These are phyloP conservation scores for Pimpla rufipes DNA, from an alignment of 2,888 invertebrate genomes.

Conservation along the genomic window DNA sequence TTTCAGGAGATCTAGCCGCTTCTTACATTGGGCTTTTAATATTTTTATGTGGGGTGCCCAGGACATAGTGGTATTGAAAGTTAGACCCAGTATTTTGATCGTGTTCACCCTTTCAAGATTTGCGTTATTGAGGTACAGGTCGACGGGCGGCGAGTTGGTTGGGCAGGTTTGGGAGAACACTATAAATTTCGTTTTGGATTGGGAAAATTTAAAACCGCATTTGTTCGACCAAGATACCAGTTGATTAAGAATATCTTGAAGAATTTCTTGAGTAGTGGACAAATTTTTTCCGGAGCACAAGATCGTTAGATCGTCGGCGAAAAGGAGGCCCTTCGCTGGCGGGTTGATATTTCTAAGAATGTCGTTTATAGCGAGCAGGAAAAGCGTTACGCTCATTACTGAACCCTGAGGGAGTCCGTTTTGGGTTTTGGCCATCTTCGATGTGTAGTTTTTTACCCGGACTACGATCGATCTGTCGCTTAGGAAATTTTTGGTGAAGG, in stretches of 20 bases:
- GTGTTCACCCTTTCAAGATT: neutral
- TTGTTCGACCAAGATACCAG: constrained; percentile 1
- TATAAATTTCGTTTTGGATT: constrained; percentile 23
- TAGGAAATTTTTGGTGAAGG: constrained; percentile 27
- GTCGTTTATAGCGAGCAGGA: constrained; percentile 21
- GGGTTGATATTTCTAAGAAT: neutral
- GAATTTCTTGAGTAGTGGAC: constrained; percentile 8
- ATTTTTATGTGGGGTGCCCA: neutral
- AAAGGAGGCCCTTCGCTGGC: constrained; percentile 21
- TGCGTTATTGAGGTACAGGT: neutral
- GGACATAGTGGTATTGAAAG: neutral
- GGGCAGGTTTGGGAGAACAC: neutral
- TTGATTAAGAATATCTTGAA: constrained; percentile 8
- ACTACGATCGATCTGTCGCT: constrained; percentile 10
- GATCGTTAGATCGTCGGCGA: constrained; percentile 14
- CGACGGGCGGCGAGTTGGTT: neutral
- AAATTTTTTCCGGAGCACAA: constrained; percentile 44
- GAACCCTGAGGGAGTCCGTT: constrained; percentile 40
- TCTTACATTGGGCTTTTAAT: constrained; percentile 19
- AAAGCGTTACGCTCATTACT: constrained; percentile 29
- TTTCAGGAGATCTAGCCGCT: constrained; percentile 57
- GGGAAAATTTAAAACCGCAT: constrained; percentile 32
- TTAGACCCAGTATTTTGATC: constrained; percentile 1
- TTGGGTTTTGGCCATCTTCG: neutral
- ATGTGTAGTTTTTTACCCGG: constrained; percentile 10